Conservation (phyloP, 2,113 vertebrate species). For the Pitta sordida region DNA sequence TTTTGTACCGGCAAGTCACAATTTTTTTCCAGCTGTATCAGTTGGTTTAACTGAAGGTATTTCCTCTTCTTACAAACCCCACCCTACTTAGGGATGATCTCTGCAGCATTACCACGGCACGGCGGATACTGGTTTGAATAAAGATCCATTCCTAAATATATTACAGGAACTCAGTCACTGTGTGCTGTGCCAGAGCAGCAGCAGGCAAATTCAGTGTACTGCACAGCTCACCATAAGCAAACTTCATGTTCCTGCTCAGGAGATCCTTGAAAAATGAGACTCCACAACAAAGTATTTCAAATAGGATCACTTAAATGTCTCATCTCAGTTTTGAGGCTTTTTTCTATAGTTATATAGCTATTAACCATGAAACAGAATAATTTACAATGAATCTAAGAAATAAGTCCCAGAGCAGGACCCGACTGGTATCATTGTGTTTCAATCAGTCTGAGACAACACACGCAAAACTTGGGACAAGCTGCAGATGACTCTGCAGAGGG, state of each 20-base stretch:
- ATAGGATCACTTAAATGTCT: background rate
- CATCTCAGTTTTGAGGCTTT: background rate
- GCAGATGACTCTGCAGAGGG: background rate
- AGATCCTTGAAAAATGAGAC: background rate
- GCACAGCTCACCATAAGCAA: background rate
- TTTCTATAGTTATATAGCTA: background rate
- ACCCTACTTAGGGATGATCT: background rate
- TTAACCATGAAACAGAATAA: background rate
- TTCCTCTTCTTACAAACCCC: background rate
- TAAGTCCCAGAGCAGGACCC: background rate
- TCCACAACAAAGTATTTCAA: background rate
- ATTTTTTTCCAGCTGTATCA: conserved; percentile 3
- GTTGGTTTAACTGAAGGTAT: conserved; percentile 2
- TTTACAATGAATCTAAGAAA: background rate
- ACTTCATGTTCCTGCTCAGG: background rate
- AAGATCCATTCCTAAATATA: background rate
- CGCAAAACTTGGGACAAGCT: background rate
- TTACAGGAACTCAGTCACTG: background rate
- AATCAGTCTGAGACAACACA: background rate
- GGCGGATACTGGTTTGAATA: background rate
- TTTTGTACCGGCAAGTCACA: background rate
- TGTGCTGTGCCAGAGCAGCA: background rate
- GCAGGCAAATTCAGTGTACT: background rate
- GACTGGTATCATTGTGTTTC: background rate
- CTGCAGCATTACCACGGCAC: background rate